Conservation (phyloP, 2,113 vertebrate species). For the Cyrtonyx montezumae region DNA sequence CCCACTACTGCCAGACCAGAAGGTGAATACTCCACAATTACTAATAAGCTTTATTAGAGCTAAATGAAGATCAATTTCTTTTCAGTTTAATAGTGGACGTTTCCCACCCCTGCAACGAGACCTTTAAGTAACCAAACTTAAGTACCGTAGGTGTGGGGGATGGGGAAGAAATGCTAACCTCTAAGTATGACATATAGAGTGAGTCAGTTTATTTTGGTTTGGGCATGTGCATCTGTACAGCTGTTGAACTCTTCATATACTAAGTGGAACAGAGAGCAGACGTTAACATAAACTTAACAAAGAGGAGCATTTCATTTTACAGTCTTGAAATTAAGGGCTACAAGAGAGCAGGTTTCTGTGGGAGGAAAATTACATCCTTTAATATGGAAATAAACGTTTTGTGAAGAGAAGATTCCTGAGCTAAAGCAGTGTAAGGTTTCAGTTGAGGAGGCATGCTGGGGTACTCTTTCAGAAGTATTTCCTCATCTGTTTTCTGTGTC, state of each 20-base stretch:
- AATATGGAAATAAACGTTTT: constrained; percentile 46
- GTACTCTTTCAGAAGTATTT: constrained; percentile 31
- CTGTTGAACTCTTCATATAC: constrained; percentile 5
- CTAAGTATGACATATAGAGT: not conserved
- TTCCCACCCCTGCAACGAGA: constrained; percentile 5
- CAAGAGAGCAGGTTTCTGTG: not conserved
- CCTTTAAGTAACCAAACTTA: constrained; percentile 37
- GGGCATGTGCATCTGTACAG: not conserved
- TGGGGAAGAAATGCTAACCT: constrained; percentile 3
- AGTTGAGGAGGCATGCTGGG: constrained; percentile 32
- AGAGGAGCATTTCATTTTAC: constrained; percentile 22
- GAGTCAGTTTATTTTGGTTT: constrained; percentile 24
- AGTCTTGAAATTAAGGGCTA: constrained; percentile 37
- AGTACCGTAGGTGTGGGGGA: not conserved
- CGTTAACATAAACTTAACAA: not conserved
- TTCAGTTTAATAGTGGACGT: constrained; percentile 19
- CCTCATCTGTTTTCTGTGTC: constrained; percentile 28
- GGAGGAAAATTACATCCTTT: constrained; percentile 39
- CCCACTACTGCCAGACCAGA: constrained; percentile 99
- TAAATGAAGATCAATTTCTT: constrained; percentile 66
- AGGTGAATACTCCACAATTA: constrained; percentile 87
- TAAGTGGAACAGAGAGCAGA: not conserved
- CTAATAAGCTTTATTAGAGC: constrained; percentile 78
- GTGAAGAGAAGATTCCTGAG: constrained; percentile 44
- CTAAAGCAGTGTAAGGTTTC: not conserved